Conservation (phyloP, 2,888 invertebrate genomes). For the Drosophila bunnanda region DNA sequence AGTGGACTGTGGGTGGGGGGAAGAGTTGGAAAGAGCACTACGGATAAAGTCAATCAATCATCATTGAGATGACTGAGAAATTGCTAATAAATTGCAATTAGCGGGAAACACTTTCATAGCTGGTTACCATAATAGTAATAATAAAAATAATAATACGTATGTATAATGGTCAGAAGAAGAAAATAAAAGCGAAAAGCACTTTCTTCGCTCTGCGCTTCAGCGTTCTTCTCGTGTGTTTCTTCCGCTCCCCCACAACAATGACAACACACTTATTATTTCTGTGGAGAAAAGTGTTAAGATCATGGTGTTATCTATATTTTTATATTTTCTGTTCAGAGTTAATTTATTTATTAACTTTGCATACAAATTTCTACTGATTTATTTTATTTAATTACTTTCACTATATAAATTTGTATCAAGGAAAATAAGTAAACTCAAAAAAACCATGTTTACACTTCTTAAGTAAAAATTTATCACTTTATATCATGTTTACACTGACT, state of each 20-base stretch:
- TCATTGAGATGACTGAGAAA: slow-evolving; percentile 53
- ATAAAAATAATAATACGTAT: neutral
- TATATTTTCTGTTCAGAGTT: neutral
- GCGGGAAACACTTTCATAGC: slow-evolving; percentile 43
- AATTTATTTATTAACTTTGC: neutral
- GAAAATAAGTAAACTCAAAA: no score
- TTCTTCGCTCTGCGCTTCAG: slow-evolving; percentile 60
- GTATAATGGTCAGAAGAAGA: slow-evolving; percentile 18
- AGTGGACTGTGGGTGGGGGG: slow-evolving; percentile 6
- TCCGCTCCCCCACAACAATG: slow-evolving; percentile 17
- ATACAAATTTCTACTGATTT: no score
- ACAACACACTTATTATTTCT: neutral
- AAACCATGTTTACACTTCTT: no score
- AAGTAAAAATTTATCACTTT: no score
- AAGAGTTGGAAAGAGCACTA: neutral
- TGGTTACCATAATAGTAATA: slow-evolving; percentile 23
- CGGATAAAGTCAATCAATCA: slow-evolving; percentile 56
- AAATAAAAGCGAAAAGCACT: slow-evolving; percentile 62
- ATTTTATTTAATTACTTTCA: no score
- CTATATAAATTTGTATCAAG: no score
- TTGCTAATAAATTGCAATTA: slow-evolving; percentile 74
- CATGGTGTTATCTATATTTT: neutral
- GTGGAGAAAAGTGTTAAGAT: neutral
- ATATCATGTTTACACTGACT: neutral
- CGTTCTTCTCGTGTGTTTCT: slow-evolving; percentile 21